Percentiles rank a stretch among this genome's conserved stretches.
Evolutionary conservation across 2,113 vertebrate genomes (phyloP).

Genomic region (Poeciliopsis retropinna): DNA sequence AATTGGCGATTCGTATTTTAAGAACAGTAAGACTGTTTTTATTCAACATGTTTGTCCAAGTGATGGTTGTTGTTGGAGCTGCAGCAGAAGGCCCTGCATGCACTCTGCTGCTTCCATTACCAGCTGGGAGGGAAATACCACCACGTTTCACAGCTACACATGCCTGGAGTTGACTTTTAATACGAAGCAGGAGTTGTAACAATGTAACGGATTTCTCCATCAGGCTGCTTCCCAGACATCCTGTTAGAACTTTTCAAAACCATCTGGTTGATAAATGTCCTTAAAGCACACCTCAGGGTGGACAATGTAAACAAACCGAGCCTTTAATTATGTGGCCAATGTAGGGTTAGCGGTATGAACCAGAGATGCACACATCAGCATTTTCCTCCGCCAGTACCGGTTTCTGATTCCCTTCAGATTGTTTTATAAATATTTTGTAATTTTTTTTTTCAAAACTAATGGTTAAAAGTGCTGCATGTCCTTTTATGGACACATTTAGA

Average conservation of each 20-base stretch:
- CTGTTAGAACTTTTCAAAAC: slow-evolving; percentile 7
- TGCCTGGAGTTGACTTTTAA: neutral
- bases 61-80: neutral
- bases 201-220: neutral
- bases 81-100: slow-evolving; percentile 18
- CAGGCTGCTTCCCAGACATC: neutral
- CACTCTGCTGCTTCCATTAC: slow-evolving; percentile 17
- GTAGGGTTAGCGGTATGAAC: too few species aligned
- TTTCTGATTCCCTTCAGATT: too few species aligned
- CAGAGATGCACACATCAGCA: too few species aligned
- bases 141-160: slow-evolving; percentile 28
- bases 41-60: neutral
- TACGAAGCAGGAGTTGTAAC: neutral
- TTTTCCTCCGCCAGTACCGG: too few species aligned
- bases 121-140: slow-evolving; percentile 45
- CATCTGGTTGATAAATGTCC: slow-evolving; percentile 10
- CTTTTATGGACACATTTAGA: too few species aligned
- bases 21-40: neutral
- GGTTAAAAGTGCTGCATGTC: too few species aligned
- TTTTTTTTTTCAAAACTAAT: too few species aligned
- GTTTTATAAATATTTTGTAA: too few species aligned
- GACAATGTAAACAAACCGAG: slow-evolving; percentile 49
- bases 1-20: neutral
- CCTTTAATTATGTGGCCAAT: slow-evolving; percentile 26
- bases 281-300: neutral